Conservation (phyloP, 2,797 vertebrate species). For the Agapornis canus region DNA sequence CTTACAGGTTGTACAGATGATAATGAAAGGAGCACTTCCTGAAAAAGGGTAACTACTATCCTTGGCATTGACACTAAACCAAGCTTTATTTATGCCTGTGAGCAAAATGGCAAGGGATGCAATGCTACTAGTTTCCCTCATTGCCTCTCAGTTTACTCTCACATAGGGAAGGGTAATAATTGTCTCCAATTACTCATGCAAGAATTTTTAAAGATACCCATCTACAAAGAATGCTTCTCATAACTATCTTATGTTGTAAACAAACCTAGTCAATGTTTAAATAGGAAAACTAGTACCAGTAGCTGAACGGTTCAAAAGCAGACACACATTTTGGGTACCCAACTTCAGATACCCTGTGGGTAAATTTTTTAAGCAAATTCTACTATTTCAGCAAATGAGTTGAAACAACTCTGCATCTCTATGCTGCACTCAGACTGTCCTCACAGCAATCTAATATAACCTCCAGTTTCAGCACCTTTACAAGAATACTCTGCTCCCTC, state of each 20-base stretch:
- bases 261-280: neutral
- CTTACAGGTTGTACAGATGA: neutral
- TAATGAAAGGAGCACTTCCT: neutral
- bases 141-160: neutral
- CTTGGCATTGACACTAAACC: neutral
- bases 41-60: neutral
- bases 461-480: neutral
- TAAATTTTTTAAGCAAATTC: neutral
- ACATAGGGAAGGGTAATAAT: neutral
- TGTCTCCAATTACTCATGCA: neutral
- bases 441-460: neutral
- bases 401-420: neutral
- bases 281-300: neutral
- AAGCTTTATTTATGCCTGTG: neutral
- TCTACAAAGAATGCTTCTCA: neutral
- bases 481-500: neutral
- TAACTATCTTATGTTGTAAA: neutral
- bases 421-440: rapidly evolving
- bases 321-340: neutral
- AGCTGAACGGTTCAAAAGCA: neutral
- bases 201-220: neutral
- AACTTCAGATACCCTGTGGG: neutral
- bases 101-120: neutral
- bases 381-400: neutral
- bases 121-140: neutral